Conservation (phyloP, 92 coral and sea anemone genomes). For the Palythoa grandis region DNA sequence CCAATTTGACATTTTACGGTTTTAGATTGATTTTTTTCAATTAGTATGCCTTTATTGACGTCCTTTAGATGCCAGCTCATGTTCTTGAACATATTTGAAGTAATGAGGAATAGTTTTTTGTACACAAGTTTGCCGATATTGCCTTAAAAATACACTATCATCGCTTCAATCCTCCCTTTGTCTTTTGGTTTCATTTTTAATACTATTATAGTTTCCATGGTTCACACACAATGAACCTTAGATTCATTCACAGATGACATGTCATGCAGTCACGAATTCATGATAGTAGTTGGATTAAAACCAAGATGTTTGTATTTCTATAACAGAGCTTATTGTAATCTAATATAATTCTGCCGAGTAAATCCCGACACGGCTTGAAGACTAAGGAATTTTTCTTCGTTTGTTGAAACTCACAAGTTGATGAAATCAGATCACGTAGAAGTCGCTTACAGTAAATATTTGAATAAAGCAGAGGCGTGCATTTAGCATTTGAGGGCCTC, state of each 20-base stretch:
- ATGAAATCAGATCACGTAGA: conserved; percentile 42
- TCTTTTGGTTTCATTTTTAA: background rate
- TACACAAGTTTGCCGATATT: background rate
- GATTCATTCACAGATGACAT: background rate
- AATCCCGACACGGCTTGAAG: background rate
- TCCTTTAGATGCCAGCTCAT: background rate
- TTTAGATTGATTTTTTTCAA: background rate
- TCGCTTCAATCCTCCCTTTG: background rate
- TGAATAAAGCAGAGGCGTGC: conserved; percentile 8
- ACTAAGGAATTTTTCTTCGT: background rate
- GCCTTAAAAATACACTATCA: no score
- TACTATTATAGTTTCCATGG: background rate
- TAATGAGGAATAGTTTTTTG: background rate
- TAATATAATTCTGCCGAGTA: background rate
- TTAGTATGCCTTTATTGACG: background rate
- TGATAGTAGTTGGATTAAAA: background rate
- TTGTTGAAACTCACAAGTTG: conserved; percentile 7
- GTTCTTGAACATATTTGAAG: background rate
- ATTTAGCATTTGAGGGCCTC: background rate
- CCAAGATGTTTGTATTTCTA: background rate
- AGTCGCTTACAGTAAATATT: conserved; percentile 28
- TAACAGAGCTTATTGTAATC: background rate
- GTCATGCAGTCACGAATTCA: background rate
- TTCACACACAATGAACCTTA: background rate
- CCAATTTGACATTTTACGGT: background rate